Base-by-base conservation (phyloP, 2,797 vertebrate species). In the Psittacula derbiana region DNA sequence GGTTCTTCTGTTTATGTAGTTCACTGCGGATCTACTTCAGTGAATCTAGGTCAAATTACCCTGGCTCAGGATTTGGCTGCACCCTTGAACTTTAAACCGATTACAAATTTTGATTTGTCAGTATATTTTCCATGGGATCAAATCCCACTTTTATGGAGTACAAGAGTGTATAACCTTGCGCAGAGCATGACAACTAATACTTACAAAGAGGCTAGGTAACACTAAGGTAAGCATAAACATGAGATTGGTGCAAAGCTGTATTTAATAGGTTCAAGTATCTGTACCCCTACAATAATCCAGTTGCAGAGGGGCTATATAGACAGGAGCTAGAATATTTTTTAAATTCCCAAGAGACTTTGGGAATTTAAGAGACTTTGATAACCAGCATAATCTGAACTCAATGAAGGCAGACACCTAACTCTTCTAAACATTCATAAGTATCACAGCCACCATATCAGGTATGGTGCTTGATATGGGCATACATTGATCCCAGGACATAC, bases 41-140 rank as follows among this genome's bases (percentile, higher is more conserved):
- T 50, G 90, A 86, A 96, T 94, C 80, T 95, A 95, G 90, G 94
- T 96, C 94, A 96, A 94, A 88, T 94, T 92, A 95, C 88, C 55
- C 67, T 80, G 88, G 82, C 95, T 96, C 82, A 92, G 95, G 93
- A 95, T 94, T 91, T 96, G 92, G 72, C 91, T 89, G 82, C 93
- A 93, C 73, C 86, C 80, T 93, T 95, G 90, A 92, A 94, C 92
- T 95, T 94, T 96, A 96, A 97, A 93, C 95, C 76, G 82, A 92
- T 96, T 96, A 97, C 47, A 84, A 81, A 64, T 95, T 96, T 93
- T 90, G 95, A 94, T 95, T 95, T 93, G 94, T 97, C 95, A 91
- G 85, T 79, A 61, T 76, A 79, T 93, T 96, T 93, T 92, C 88
- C 36, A 4, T 67, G 82, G 90, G 90, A 55, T 90, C 91, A 92